Evolutionary conservation across 2,888 invertebrate species (phyloP).

Genomic region (Protophormia terraenovae): DNA sequence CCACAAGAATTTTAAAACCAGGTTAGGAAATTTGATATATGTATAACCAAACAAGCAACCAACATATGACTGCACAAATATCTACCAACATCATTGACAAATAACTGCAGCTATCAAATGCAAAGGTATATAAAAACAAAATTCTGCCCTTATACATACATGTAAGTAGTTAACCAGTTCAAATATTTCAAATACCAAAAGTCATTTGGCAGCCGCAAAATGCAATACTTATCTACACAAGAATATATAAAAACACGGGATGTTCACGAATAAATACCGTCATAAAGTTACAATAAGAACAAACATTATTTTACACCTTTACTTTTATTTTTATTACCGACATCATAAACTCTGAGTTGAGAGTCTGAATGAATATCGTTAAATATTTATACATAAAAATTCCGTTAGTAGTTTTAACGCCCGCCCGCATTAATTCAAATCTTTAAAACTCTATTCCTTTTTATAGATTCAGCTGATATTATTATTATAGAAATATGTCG

Average conservation of each 20-base stretch:
- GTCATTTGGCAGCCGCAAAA: constrained; percentile 58
- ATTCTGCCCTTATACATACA: too few species aligned
- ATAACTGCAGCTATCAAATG: constrained; percentile 52
- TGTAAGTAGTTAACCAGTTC: too few species aligned
- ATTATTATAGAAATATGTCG: neutral
- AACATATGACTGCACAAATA: neutral
- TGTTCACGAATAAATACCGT: neutral
- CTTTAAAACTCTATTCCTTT: constrained; percentile 11
- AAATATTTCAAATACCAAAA: constrained; percentile 53
- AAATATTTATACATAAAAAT: constrained; percentile 46
- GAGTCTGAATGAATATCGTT: constrained; percentile 45
- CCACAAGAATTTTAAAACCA: constrained; percentile 20
- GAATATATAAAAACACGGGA: neutral
- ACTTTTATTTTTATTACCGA: constrained; percentile 21
- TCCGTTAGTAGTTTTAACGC: constrained; percentile 56
- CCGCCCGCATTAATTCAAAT: constrained; percentile 54
- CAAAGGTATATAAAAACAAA: constrained; percentile 34
- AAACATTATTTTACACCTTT: constrained; percentile 65
- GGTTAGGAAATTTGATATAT: constrained; percentile 49
- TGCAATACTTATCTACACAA: neutral
- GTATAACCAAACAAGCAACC: neutral
- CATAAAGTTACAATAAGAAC: constrained; percentile 41
- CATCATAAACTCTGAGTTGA: constrained; percentile 22
- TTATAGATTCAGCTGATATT: constrained; percentile 24
- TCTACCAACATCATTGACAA: constrained; percentile 48